Conservation (phyloP, 2,888 invertebrate genomes). For the Plebejus melissa region DNA sequence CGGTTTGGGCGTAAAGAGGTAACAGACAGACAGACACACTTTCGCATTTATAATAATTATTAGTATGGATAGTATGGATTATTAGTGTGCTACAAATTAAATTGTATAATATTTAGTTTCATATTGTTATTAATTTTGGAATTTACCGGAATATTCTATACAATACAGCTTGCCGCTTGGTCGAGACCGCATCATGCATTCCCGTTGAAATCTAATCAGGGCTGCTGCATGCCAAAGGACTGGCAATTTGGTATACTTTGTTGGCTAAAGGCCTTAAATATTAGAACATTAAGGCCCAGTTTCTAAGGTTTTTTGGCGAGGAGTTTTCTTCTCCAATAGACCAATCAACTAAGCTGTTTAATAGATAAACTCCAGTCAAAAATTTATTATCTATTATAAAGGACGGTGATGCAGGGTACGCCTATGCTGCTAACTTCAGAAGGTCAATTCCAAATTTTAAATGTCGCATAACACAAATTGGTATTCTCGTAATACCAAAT, state of each 20-base stretch:
- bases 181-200: slow-evolving; percentile 14
- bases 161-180: not conserved
- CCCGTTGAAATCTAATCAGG: slow-evolving; percentile 15
- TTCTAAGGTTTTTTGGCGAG: not conserved
- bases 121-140: slow-evolving; percentile 2
- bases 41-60: no score
- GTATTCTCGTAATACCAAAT: no score
- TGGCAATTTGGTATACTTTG: not conserved
- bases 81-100: not conserved
- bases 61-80: no score
- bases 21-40: no score
- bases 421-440: no score
- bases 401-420: no score
- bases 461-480: no score
- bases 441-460: no score
- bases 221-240: not conserved
- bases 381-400: no score
- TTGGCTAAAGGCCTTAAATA: not conserved
- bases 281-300: not conserved
- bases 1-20: no score
- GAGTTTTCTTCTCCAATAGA: no score
- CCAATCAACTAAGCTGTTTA: not conserved
- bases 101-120: not conserved
- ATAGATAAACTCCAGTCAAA: not conserved
- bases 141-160: not conserved